Base-by-base conservation (phyloP, 2,797 vertebrate genomes). In the Sebastes oblongus region DNA sequence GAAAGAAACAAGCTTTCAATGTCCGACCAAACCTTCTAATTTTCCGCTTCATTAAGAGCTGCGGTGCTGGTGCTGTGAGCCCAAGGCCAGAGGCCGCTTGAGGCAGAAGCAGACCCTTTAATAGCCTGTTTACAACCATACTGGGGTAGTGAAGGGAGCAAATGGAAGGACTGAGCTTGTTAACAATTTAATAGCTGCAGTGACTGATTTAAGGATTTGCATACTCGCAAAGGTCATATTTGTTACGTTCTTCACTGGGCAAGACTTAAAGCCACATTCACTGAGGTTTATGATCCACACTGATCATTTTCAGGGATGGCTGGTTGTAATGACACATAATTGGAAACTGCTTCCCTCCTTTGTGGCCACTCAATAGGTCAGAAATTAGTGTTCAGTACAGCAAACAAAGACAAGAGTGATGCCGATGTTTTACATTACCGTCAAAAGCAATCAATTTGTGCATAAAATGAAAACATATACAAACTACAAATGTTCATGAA, bases 31-130 rank as follows among this genome's bases (percentile, higher is more conserved):
- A 92, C 87, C 91, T 89, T 95, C 94, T 95, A 93, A 95, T 95
- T 95, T 95, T 94, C 93, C 84, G 88, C 93, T 91, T 94, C 94
- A 95, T 95, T 95, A 94, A 92, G 89, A 88, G 84, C 89, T 90
- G 75, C 91, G 86, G 93, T 91, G 86, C 86, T 82, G 91, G 89
- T 86, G 90, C 90, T 80, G 80, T 67, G 85, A 92, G 93, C 89
- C 88, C 87, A 86, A 84, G 93, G 91, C 92, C 92, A 91, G 88
- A 86, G 91, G 87, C 84, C 59, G 77, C 89, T 88, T 29, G 79
- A 93, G 93, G 93, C 93, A 85, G 86, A 89, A 75, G 80, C 87
- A 86, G 87, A 88, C 86, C 90, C 86, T 93, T 93, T 94, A 95
- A 95, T 90, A 91, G 92, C 86, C 93, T 94, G 94, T 93, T 95